Evolutionary conservation across 2,888 invertebrate genomes (phyloP), one percentile per base, ranked within the genome.

Genomic region (Nomada ruficornis): DNA sequence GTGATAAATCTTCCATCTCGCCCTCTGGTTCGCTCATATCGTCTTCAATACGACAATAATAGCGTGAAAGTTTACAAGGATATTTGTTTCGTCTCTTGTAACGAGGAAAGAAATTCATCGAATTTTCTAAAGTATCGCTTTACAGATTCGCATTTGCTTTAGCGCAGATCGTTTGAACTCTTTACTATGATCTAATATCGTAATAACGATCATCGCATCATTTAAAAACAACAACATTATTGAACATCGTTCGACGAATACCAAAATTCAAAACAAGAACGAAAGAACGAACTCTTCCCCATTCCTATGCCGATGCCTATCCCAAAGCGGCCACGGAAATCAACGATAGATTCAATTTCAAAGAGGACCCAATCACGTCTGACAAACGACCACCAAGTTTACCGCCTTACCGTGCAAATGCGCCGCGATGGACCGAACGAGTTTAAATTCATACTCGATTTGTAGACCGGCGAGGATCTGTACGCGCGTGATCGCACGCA

Each of bases 1-100:
- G 68, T 71, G 67, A 87, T 85, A 80, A 85, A 86, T 85, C 77
- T 83, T 64, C 74, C 62, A 59, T 68, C 63, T 11, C 36, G 20
- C 54, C 15, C 29, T n/a, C 29, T 18, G 18, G n/a, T 29, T 18
- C 10, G 20, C 18, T 23, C 52, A 15, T 36, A 42, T 52, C 57
- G 42, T 29, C 44, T 59, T 59, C 78, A 59, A 52, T 47, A n/a
- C 69, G 29, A 26, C 47, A 36, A 20, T 36, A 52, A 52, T 11
- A 26, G 4, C 29, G 63, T 42, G 69, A 69, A 69, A 77, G 57
- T 44, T 57, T 36, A 63, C 55, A 29, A 64, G 59, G 52, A 36
- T 23, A 79, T 44, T 69, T 44, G 15, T 13, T 0, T 57, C 18
- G 62, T n/a, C 67, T n/a, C 55, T 60, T 54, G 60, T 74, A 74